Conservation (phyloP, 2,797 vertebrate genomes). For the Anguilla obscura region DNA sequence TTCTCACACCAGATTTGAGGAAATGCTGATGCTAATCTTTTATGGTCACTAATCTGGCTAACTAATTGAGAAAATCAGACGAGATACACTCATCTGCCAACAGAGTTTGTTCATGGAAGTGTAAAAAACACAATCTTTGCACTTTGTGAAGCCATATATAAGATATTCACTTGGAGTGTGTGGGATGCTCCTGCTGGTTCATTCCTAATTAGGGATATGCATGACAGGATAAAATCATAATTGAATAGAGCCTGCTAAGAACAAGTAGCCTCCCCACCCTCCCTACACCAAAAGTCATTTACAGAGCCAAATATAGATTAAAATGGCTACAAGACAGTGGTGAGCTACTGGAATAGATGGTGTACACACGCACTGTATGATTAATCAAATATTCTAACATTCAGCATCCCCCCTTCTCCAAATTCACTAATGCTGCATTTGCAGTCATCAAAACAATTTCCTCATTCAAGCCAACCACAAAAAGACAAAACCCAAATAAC, state of each 20-base stretch:
- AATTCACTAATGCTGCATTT: not conserved
- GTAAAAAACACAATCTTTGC: conserved; percentile 29
- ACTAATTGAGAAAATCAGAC: conserved; percentile 7
- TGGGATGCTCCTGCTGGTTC: conserved; percentile 10
- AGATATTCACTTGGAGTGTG: not conserved
- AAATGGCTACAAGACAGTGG: no score
- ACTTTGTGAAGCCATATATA: conserved; percentile 2
- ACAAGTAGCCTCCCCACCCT: not conserved
- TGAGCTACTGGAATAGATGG: no score
- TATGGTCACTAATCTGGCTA: conserved; percentile 21
- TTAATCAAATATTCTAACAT: no score
- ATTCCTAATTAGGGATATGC: not conserved
- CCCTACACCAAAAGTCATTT: no score
- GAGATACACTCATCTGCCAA: conserved; percentile 33
- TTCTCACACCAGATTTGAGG: not conserved
- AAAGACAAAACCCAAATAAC: not conserved
- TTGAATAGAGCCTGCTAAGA: not conserved
- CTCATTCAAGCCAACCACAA: not conserved
- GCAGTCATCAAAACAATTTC: not conserved
- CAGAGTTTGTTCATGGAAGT: conserved; percentile 39
- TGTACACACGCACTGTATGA: no score
- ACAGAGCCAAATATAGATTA: no score
- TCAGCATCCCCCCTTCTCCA: not conserved
- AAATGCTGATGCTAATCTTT: conserved; percentile 29
- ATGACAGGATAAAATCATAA: not conserved